Evolutionary conservation across 2,797 vertebrate species (phyloP), one percentile per base, ranked within the genome.

Genomic region (Hafferia zeledoni): DNA sequence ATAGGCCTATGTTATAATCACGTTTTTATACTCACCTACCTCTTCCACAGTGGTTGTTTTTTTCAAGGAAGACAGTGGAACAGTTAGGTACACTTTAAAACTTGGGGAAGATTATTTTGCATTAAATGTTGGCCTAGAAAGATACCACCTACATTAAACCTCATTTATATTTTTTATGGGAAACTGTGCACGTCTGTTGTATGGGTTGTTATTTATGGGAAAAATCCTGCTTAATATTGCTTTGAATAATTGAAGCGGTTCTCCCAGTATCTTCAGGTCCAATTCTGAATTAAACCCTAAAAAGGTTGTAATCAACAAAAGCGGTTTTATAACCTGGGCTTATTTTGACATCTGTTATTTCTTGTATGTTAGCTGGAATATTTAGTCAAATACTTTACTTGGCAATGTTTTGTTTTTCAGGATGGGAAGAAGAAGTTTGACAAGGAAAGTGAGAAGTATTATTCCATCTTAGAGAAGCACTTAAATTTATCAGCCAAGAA

Each of bases 341-440:
- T 69, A 47, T 69, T 91, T 86, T 76, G 46, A 7, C 16, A 82
- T 10, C 23, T 74, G 2, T 55, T 75, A 5, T 44, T 52, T 33
- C 4, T 72, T 90, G 85, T 70, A 35, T 59, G 44, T 90, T 75
- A 88, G 13, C 79, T 93, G 52, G 70, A 50, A 56, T 90, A 56
- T n/a, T 92, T 63, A 93, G n/a, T 92, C 35, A 35, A 37, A 56
- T 81, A 65, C 41, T 63, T 95, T 65, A 94, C 35, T 87, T 89
- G 57, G 3, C 55, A 61, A 56, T 92, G 10, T 91, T 93, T 92
- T 97, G 64, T 96, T 98, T 97, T 97, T 96, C 87, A 98, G 99
- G 99, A 99, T 96, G 99, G 98, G 96, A 99, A 99, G 97, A 99
- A 99, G 98, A 99, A 99, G 96, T 99, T 99, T 98, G 99, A 99